A percentile compares a stretch with the other conserved stretches of the same genome.
Evolutionary conservation across 2,113 vertebrate species (phyloP).

Genomic region (Sakesphorus luctuosus): DNA sequence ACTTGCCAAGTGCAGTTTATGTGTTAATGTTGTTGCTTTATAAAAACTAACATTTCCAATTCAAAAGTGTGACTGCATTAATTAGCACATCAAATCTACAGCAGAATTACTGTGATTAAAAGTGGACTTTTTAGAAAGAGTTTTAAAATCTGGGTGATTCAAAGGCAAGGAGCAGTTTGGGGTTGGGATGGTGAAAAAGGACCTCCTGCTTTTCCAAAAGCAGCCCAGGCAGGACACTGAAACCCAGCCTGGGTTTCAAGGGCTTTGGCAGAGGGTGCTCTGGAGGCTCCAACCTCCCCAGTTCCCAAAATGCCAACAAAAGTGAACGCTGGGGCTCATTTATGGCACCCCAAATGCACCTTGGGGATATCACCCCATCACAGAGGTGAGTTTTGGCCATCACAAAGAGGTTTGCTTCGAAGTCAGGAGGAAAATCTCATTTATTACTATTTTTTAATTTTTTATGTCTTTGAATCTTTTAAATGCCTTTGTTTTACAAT

Average conservation of each 20-base stretch:
- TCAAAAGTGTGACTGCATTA: neutral
- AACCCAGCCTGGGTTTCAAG: neutral
- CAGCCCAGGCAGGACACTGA: neutral
- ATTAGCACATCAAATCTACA: neutral
- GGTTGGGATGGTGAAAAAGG: neutral
- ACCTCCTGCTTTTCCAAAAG: neutral
- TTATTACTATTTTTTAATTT: neutral
- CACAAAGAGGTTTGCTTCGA: neutral
- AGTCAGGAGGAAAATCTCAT: neutral
- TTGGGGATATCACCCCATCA: neutral
- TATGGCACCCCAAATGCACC: neutral
- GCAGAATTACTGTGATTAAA: neutral
- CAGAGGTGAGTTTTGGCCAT: neutral
- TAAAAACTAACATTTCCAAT: neutral
- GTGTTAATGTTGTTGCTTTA: neutral
- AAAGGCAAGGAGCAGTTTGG: neutral
- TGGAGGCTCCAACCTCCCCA: neutral
- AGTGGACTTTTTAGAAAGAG: fast-evolving
- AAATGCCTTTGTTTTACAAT: neutral
- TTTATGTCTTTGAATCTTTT: neutral
- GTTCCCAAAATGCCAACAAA: neutral
- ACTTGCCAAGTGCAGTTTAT: neutral
- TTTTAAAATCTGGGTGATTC: neutral
- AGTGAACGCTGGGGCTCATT: neutral
- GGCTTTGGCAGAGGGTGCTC: neutral